Evolutionary conservation across 2,888 invertebrate species (phyloP).

Genomic region (Fragum fragum): DNA sequence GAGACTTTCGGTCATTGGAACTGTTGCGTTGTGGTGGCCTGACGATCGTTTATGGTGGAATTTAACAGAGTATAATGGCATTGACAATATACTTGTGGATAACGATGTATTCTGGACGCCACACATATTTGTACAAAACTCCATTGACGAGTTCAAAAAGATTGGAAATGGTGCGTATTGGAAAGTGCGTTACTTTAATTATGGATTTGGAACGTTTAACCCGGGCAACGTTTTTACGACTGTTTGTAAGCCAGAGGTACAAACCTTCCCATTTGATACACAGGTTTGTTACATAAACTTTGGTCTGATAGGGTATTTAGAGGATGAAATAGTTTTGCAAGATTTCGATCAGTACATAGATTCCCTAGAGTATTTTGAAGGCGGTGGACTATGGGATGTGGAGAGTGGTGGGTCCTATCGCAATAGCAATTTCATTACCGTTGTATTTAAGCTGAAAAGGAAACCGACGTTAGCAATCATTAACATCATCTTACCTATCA

Average conservation of each 20-base stretch:
- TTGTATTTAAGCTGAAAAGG: not conserved
- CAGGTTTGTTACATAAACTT: not conserved
- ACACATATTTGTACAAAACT: not conserved
- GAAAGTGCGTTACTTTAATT: not conserved
- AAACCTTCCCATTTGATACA: not conserved
- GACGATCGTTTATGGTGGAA: constrained; percentile 7
- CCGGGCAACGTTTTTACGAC: not conserved
- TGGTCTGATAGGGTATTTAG: not conserved
- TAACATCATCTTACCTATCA: constrained; percentile 4
- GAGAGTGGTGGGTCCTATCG: not conserved
- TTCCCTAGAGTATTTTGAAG: not conserved
- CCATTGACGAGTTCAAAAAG: constrained; percentile 6
- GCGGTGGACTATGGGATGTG: constrained; percentile 4
- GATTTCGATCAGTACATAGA: not conserved
- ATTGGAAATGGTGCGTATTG: constrained; percentile 8
- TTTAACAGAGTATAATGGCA: not conserved
- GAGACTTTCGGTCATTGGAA: constrained; percentile 6
- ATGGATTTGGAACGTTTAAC: not conserved
- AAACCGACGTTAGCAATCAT: not conserved
- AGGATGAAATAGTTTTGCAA: not conserved
- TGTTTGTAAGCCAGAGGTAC: not conserved
- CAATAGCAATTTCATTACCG: not conserved
- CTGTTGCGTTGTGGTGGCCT: not conserved
- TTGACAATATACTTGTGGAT: not conserved
- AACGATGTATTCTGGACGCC: constrained; percentile 21